Base-by-base conservation (phyloP, 2,797 vertebrate species). In the Malurus splendens region DNA sequence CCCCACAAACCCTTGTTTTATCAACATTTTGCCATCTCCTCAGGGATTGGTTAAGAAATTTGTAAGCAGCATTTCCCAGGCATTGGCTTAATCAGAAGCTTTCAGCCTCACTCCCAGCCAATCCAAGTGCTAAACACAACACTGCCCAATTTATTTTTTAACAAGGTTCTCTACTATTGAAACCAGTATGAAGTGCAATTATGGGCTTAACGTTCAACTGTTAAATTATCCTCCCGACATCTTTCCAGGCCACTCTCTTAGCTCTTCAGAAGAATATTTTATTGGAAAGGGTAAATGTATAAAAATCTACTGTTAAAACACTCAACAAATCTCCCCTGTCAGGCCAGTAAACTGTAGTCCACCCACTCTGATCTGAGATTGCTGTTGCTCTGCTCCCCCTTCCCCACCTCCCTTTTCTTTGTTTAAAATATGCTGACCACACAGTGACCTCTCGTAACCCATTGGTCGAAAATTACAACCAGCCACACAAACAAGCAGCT, bases 381-480 rank as follows among this genome's bases (percentile, higher is more conserved):
- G 94, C 90, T 77, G 92, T 95, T 95, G 82, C 91, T 94, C 92
- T 88, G 72, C 76, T 88, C 74, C 86, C 87, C 80, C 89, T 78
- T 92, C 61, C 76, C 82, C 89, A 93, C 82, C 92, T 83, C 95
- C 93, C 88, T 89, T 95, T 90, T 95, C 97, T 98, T 97, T 98
- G 97, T 98, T 98, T 98, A 97, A 98, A 97, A 97, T 96, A 97
- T 95, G 96, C 97, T 98, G 97, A 97, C 97, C 97, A 98, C 95
- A 96, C 95, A 91, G 91, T 98, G 97, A 98, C 97, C 97, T 97
- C 96, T 96, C 76, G 91, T 98, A 97, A 97, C 97, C 97, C 96
- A 96, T 96, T 94, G 97, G 97, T 97, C 95, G 96, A 98, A 98
- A 98, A 98, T 98, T 98, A 98, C 98, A 98, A 98, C 97, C 98